A percentile compares a stretch with the other conserved stretches of the same genome.
phyloP scores from a whole-genome alignment of 1,140 invertebrate species.

The Drosophila nebulosa region DNA sequence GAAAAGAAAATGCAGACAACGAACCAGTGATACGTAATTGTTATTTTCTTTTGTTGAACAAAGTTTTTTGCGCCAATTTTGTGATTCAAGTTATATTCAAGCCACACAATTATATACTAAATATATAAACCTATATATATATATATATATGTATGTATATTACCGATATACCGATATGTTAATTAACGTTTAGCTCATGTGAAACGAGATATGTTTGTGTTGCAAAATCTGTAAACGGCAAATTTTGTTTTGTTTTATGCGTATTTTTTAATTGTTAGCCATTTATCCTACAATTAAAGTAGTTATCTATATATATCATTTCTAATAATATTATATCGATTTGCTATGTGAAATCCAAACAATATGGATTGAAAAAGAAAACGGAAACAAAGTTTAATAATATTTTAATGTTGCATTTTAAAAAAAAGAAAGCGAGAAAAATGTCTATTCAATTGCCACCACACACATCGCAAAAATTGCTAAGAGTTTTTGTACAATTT shows the following conservation, averaged over 20 bases:
- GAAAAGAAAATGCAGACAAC: constrained; percentile 45
- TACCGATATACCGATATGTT: too few relatives aligned
- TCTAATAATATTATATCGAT: background rate
- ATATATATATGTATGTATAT: constrained; percentile 15
- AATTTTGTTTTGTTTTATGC: constrained; percentile 75
- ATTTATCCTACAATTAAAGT: constrained; percentile 55
- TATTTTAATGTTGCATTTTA: background rate
- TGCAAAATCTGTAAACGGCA: constrained; percentile 49
- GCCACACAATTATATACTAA: constrained; percentile 39
- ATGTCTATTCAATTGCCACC: background rate
- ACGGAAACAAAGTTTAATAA: background rate
- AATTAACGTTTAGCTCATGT: constrained; percentile 31
- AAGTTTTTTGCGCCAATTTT: constrained; percentile 64
- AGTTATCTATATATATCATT: constrained; percentile 23
- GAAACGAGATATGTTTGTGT: constrained; percentile 62
- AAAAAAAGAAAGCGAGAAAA: background rate
- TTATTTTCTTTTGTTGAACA: constrained; percentile 42
- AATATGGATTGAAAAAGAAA: background rate
- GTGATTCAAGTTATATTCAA: constrained; percentile 65
- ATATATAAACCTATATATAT: constrained; percentile 6
- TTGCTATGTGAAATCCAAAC: background rate
- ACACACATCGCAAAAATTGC: background rate
- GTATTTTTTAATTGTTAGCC: constrained; percentile 71
- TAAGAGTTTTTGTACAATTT: constrained; percentile 69
- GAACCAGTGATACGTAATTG: constrained; percentile 71